Percentiles rank a stretch among this genome's conserved stretches.
Evolutionary conservation across 1,140 invertebrate species (phyloP).

Genomic region (Drosophila bocqueti): DNA sequence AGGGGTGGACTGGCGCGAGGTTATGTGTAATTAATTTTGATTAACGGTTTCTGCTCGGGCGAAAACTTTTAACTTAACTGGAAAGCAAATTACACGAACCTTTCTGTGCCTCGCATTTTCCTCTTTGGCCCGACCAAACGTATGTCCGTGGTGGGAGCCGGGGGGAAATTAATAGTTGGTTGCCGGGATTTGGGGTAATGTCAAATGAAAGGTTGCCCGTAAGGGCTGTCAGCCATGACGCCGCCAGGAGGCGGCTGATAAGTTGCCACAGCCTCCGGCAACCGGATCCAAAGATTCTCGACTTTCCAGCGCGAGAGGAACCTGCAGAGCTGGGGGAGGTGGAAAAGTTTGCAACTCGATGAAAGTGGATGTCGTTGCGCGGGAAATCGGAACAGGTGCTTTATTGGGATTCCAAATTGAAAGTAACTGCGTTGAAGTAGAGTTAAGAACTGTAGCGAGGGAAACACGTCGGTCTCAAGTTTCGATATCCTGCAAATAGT

Average conservation of each 20-base stretch:
- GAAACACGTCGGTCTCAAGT: background rate
- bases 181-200: constrained; percentile 41
- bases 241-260: constrained; percentile 16
- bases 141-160: background rate
- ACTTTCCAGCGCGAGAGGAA: background rate
- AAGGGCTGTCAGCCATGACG: constrained; percentile 35
- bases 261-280: constrained; percentile 17
- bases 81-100: constrained; percentile 59
- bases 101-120: constrained; percentile 40
- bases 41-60: constrained; percentile 66
- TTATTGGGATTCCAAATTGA: constrained; percentile 4
- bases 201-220: constrained; percentile 45
- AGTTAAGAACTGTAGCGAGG: constrained; percentile 2
- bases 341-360: constrained; percentile 23
- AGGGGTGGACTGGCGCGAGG: constrained; percentile 27
- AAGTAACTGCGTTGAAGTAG: background rate
- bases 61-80: constrained; percentile 72
- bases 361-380: constrained; percentile 12
- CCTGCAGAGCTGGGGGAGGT: background rate
- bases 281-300: constrained; percentile 4
- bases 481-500: constrained; percentile 8
- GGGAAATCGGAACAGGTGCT: constrained; percentile 8
- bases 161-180: constrained; percentile 22
- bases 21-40: constrained; percentile 81
- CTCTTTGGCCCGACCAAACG: constrained; percentile 12